These are phyloP conservation scores for Acanthosepion lycidas DNA, from an alignment of 2,888 invertebrate species.

Conservation along the genomic window DNA sequence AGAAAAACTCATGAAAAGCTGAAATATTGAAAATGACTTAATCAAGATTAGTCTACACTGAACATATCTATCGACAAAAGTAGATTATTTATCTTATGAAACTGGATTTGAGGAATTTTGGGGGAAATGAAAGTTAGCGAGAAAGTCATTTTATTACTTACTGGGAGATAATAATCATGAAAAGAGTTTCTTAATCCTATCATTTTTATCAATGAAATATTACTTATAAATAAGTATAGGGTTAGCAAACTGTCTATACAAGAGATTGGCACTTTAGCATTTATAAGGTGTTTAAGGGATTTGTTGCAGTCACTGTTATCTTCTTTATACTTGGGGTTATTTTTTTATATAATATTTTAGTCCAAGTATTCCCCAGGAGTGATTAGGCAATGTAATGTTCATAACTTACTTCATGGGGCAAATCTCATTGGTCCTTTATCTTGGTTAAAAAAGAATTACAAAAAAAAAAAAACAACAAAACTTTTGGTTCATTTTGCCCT, in stretches of 20 bases:
- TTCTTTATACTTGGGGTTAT: neutral
- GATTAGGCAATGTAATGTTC: neutral
- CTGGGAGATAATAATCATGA: neutral
- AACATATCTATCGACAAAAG: neutral
- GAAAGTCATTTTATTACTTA: neutral
- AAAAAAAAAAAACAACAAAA: neutral
- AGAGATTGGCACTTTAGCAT: conserved; percentile 16
- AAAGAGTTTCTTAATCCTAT: neutral
- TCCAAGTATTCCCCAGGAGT: neutral
- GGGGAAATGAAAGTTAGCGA: neutral
- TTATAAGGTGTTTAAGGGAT: conserved; percentile 33
- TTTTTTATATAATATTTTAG: neutral
- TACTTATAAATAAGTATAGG: conserved; percentile 1
- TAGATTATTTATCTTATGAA: conserved; percentile 18
- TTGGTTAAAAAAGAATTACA: neutral
- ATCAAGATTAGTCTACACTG: conserved; percentile 6
- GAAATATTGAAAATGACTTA: conserved; percentile 8
- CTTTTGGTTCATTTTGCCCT: neutral
- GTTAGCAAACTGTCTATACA: conserved; percentile 2
- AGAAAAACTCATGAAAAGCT: neutral
- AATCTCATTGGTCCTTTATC: neutral
- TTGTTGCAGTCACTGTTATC: neutral
- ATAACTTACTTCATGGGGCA: neutral
- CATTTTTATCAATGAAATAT: conserved; percentile 8
- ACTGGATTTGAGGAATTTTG: conserved; percentile 16